Evolutionary conservation across 2,113 vertebrate genomes (phyloP).

Genomic region (mouse (Mus musculus)): GRCm39 chr3:67735501-67736000

Average conservation of each 20-base stretch:
- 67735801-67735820: background rate
- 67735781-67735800: background rate
- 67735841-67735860: background rate
- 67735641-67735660: background rate
- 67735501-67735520: background rate
- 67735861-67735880: background rate
- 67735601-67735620: slow-evolving; percentile 14
- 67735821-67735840: background rate
- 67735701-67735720: background rate
- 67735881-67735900: background rate
- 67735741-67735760: background rate
- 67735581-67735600: background rate
- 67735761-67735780: background rate
- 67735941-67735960: background rate
- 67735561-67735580: background rate
- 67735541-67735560: background rate
- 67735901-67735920: background rate
- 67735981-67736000: background rate
- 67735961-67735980: background rate
- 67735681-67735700: slow-evolving; percentile 31
- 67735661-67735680: slow-evolving; percentile 35
- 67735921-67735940: background rate
- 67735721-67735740: background rate
- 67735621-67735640: background rate
- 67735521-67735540: background rate